phyloP scores from a whole-genome alignment of 2,113 vertebrate species.

The Xiphias gladius region DNA sequence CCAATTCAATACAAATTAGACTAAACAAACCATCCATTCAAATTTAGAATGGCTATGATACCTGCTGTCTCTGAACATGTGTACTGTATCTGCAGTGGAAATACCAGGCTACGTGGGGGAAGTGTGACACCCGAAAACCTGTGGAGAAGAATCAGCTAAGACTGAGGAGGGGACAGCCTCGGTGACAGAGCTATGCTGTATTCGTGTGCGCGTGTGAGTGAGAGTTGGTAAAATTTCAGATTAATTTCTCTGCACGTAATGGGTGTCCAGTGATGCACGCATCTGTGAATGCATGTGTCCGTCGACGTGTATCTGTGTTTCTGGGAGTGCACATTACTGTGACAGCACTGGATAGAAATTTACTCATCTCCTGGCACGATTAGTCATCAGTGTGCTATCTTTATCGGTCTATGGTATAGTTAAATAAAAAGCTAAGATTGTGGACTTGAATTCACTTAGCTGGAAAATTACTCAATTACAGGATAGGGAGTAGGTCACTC shows the following conservation, averaged over 20 bases:
- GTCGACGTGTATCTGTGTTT: constrained; percentile 5
- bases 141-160: neutral
- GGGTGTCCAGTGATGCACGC: constrained; percentile 3
- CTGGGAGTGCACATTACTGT: neutral
- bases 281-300: neutral
- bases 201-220: neutral
- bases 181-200: neutral
- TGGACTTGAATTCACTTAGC: constrained; percentile 1
- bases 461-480: constrained; percentile 35
- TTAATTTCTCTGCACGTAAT: constrained; percentile 7
- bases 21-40: constrained; percentile 33
- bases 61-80: constrained; percentile 1
- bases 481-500: neutral
- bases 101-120: constrained; percentile 18
- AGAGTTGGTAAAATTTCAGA: neutral
- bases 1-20: constrained; percentile 41
- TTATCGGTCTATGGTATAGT: neutral
- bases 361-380: neutral
- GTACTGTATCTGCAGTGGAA: neutral
- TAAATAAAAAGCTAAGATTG: neutral
- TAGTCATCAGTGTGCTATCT: neutral
- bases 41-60: constrained; percentile 17
- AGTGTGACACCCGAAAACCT: constrained; percentile 29
- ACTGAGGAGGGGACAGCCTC: constrained; percentile 7
- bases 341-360: neutral